A percentile compares a stretch with the other conserved stretches of the same genome.
These are phyloP conservation scores for Heliconius eleuchia DNA, from an alignment of 1,140 invertebrate species.

Conservation along the genomic window DNA sequence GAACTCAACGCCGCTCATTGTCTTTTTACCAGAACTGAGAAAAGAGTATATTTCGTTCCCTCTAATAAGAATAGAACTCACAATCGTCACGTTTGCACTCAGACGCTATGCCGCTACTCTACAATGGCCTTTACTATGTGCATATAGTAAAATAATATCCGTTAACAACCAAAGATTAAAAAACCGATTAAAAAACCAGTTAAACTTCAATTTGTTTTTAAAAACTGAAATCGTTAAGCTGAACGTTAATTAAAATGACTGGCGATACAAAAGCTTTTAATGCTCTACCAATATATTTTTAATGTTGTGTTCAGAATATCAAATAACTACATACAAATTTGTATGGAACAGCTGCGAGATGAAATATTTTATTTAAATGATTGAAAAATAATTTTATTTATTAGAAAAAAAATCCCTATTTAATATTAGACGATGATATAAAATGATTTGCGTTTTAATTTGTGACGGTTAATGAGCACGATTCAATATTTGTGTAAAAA, in stretches of 20 bases:
- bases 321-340: conserved; percentile 10
- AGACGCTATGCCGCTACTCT: no score
- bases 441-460: conserved; percentile 8
- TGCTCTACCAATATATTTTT: conserved; percentile 6
- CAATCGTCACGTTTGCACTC: no score
- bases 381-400: conserved; percentile 6
- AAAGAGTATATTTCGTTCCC: no score
- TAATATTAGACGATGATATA: conserved; percentile 13
- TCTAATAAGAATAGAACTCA: no score
- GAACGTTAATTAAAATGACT: conserved; percentile 1
- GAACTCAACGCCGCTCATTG: no score
- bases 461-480: conserved; percentile 8
- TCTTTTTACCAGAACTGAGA: no score
- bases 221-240: background rate
- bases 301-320: conserved; percentile 14
- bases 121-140: no score
- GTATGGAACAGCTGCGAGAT: conserved; percentile 5
- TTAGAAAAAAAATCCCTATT: background rate
- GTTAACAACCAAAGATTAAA: background rate
- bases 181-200: background rate
- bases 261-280: conserved; percentile 7
- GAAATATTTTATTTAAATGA: conserved; percentile 4
- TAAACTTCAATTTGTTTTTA: background rate
- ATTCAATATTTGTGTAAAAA: conserved; percentile 15
- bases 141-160: no score